Conservation (phyloP, 2,888 invertebrate species). For the Polydrusus pterygomalis region DNA sequence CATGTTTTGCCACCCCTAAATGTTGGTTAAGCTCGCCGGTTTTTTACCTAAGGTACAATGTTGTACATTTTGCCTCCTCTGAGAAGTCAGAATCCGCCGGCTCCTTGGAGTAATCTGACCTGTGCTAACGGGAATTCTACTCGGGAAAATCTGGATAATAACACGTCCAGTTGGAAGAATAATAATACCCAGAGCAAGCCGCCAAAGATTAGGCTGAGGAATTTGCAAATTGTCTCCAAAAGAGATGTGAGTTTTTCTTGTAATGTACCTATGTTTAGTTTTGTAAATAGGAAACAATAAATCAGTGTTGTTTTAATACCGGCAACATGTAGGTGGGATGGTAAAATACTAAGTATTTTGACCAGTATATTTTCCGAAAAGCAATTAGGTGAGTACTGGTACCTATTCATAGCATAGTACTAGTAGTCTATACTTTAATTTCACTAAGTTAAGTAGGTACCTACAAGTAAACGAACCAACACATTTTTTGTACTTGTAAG, state of each 20-base stretch:
- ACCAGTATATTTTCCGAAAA: too few relatives aligned
- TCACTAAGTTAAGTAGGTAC: too few relatives aligned
- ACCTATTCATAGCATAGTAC: too few relatives aligned
- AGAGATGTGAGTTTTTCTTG: conserved; percentile 55
- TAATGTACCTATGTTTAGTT: too few relatives aligned
- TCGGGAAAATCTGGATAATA: conserved; percentile 51
- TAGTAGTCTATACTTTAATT: too few relatives aligned
- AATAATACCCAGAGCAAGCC: conserved; percentile 57
- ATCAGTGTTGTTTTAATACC: too few relatives aligned
- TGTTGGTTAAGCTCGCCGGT: conserved; percentile 20
- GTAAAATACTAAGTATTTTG: too few relatives aligned
- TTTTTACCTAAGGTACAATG: conserved; percentile 62
- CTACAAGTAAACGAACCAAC: too few relatives aligned
- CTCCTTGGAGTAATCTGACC: conserved; percentile 73
- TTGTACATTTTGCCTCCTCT: conserved; percentile 74
- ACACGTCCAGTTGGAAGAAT: conserved; percentile 44
- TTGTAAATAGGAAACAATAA: too few relatives aligned
- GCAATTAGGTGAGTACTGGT: too few relatives aligned
- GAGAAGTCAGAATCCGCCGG: conserved; percentile 72
- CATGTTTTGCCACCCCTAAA: not conserved
- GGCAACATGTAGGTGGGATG: too few relatives aligned
- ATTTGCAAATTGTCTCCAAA: conserved; percentile 58
- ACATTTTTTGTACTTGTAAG: too few relatives aligned
- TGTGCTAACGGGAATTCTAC: conserved; percentile 63
- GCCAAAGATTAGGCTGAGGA: conserved; percentile 60